Percentiles rank a stretch among this genome's conserved stretches.
These are phyloP conservation scores for Hystrix brachyura DNA, from an alignment of 2,113 vertebrate species.

Conservation along the genomic window DNA sequence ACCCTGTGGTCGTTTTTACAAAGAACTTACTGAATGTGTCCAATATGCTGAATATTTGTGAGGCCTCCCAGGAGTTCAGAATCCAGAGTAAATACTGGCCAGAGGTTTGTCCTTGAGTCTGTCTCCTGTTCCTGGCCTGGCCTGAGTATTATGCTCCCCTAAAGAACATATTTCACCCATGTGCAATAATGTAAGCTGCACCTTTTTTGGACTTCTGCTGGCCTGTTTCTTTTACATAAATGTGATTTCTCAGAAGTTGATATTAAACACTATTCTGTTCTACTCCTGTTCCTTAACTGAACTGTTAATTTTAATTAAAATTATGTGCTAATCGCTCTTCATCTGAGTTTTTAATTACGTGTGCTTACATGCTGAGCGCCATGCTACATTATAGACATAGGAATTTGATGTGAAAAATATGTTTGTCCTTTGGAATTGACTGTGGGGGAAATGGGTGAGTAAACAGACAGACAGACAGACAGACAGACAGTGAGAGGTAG, in stretches of 20 bases:
- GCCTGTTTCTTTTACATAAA: conserved; percentile 67
- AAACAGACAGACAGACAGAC: neutral
- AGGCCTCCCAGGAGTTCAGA: conserved; percentile 58
- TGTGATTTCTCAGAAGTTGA: conserved; percentile 76
- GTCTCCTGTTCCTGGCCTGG: neutral
- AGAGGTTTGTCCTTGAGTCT: neutral
- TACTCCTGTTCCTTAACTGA: conserved; percentile 68
- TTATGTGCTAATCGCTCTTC: conserved; percentile 73
- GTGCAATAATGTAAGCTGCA: conserved; percentile 75
- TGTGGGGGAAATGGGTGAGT: neutral
- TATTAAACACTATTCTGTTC: conserved; percentile 85
- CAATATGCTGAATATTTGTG: conserved; percentile 43
- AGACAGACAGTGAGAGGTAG: neutral
- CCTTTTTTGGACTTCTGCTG: conserved; percentile 56
- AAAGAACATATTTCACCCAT: conserved; percentile 9
- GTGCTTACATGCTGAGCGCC: neutral
- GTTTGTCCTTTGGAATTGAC: conserved; percentile 27
- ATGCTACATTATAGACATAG: neutral
- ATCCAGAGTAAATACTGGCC: conserved; percentile 57
- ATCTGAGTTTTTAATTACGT: neutral
- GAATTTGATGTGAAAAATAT: conserved; percentile 2
- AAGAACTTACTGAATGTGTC: conserved; percentile 70
- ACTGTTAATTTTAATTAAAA: conserved; percentile 83
- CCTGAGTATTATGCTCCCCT: conserved; percentile 44
- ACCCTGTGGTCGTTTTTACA: conserved; percentile 51